Base-by-base conservation (phyloP, 1,140 invertebrate species). In the Drosophila novamexicana region DNA sequence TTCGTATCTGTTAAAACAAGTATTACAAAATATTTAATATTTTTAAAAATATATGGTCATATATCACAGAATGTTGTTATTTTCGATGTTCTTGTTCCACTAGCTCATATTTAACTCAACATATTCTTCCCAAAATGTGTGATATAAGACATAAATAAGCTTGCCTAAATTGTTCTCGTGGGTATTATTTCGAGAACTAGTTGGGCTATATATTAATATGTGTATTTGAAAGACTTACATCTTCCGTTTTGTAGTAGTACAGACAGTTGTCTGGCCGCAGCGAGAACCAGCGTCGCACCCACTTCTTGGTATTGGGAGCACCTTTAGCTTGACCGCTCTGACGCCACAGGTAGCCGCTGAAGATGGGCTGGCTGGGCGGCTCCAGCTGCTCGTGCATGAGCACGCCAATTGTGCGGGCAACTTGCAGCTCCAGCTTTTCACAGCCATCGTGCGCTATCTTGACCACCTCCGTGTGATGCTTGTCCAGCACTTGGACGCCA, bases 391-490 rank as follows among this genome's bases (percentile, higher is more conserved):
- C 79, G 40, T 95, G 94, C 39, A 96, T 95, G 18, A 97, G 92
- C 4, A 97, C 95, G 73, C 97, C 96, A 84, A 96, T 96, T 6
- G 97, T 98, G 58, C 97, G 93, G 0, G 97, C 97, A 18, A 98
- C 95, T 92, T 98, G 97, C 50, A 99, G 93, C 84, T 97, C 96
- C 50, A 98, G 93, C 49, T 95, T 95, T 84, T 98, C 96, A 40
- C 95, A 95, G 93, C 97, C 97, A 68, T 96, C 96, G 91, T 98
- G 97, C 0, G 98, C 97, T 62, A 99, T 95, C 91, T 96, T 95
- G 4, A 99, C 97, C n/a, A 99, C 97, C 92, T 99, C 98, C 2
- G 97, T 97, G 93, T 99, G 98, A 52, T 96, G 96, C 59, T 97
- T 96, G 90, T 98, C 97, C 85, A 99, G 94, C 5, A 99, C 97